Evolutionary conservation across 2,888 invertebrate genomes (phyloP).

Genomic region (Tholera decimalis): DNA sequence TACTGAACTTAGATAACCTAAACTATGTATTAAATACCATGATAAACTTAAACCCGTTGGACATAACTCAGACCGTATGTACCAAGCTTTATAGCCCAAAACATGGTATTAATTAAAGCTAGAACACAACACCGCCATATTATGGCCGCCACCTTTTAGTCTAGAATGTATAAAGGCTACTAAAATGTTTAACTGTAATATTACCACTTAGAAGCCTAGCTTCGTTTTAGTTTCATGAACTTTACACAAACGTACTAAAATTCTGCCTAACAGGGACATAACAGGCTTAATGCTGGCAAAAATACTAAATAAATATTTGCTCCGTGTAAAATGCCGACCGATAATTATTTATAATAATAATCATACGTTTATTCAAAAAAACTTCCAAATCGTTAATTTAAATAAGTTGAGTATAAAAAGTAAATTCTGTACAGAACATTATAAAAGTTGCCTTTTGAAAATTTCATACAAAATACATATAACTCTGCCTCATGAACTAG

Average conservation of each 20-base stretch:
- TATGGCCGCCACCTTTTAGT: constrained; percentile 38
- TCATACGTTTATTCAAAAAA: no score
- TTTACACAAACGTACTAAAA: constrained; percentile 1
- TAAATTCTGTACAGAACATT: no score
- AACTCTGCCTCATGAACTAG: no score
- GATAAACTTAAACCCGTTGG: constrained; percentile 44
- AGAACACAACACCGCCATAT: constrained; percentile 53
- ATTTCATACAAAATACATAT: no score
- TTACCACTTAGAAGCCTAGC: not conserved
- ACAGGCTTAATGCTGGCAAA: not conserved
- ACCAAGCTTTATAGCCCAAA: constrained; percentile 42
- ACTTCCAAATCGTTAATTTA: no score
- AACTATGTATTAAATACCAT: constrained; percentile 26
- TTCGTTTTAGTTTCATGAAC: not conserved
- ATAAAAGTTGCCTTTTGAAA: no score
- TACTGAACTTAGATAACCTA: constrained; percentile 18
- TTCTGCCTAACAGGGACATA: no score
- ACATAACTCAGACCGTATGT: constrained; percentile 45
- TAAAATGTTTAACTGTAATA: constrained; percentile 33
- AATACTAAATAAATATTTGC: not conserved
- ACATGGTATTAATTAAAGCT: constrained; percentile 63
- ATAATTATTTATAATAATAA: no score
- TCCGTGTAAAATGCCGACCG: no score
- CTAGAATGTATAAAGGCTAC: constrained; percentile 21
- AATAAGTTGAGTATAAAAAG: no score